Percentiles rank a stretch among this genome's conserved stretches.
Evolutionary conservation across 1,140 invertebrate species (phyloP).

Genomic region (Drosophila sechellia): DNA sequence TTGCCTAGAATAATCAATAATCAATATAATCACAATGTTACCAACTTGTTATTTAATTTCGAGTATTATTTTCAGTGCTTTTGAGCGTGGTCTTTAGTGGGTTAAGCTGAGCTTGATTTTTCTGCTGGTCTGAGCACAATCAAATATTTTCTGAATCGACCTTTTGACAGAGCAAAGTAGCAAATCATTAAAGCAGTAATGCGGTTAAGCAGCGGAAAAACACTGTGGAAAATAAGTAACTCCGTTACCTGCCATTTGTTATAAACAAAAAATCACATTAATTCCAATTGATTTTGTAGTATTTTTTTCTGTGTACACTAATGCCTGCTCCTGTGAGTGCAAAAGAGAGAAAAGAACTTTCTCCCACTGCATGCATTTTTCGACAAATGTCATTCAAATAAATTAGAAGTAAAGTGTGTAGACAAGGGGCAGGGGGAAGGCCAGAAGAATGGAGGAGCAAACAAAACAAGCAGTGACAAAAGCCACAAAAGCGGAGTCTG

Average conservation of each 20-base stretch:
- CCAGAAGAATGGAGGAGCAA: background rate
- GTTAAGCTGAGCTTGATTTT: slow-evolving; percentile 33
- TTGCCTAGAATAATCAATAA: no score
- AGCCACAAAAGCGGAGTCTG: slow-evolving; percentile 54
- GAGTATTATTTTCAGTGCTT: no score
- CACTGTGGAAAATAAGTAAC: background rate
- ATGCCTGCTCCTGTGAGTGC: background rate
- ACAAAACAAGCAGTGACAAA: slow-evolving; percentile 54
- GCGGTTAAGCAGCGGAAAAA: background rate
- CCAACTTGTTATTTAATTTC: no score
- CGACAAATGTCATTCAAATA: slow-evolving; percentile 75
- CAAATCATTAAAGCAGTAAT: slow-evolving; percentile 19
- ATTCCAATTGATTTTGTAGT: no score
- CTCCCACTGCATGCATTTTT: slow-evolving; percentile 51
- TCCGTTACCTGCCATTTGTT: no score
- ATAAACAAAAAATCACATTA: no score
- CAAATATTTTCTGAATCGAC: slow-evolving; percentile 33
- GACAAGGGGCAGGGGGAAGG: background rate
- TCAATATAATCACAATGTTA: no score
- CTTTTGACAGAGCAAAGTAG: slow-evolving; percentile 37
- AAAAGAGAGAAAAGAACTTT: slow-evolving; percentile 38
- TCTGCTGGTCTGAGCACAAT: slow-evolving; percentile 7
- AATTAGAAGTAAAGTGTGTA: slow-evolving; percentile 58
- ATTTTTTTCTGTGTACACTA: background rate
- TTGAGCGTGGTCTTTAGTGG: background rate